These are phyloP conservation scores for Temnothorax ravouxi DNA, from an alignment of 2,888 invertebrate genomes.

Conservation along the genomic window DNA sequence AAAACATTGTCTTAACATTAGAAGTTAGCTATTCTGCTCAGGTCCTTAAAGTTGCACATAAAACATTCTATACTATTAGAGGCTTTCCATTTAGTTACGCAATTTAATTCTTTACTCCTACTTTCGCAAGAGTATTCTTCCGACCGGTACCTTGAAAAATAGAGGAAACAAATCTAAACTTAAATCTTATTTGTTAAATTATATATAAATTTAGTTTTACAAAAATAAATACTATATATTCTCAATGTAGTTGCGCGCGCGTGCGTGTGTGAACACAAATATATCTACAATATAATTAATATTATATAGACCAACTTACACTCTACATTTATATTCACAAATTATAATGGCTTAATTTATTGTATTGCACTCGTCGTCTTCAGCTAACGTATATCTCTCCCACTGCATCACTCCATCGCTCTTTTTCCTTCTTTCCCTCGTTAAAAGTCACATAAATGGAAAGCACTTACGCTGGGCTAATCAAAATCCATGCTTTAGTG, in stretches of 20 bases:
- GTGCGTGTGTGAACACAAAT: not conserved
- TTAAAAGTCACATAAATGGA: conserved; percentile 4
- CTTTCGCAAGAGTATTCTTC: not conserved
- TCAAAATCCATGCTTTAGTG: not conserved
- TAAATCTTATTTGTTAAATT: conserved; percentile 4
- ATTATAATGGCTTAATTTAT: not conserved
- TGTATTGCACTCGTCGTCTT: not conserved
- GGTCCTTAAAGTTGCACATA: not conserved
- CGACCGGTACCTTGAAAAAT: not conserved
- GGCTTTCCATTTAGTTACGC: not conserved
- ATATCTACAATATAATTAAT: conserved; percentile 16
- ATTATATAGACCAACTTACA: not conserved
- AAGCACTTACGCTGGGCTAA: not conserved
- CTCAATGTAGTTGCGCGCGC: not conserved
- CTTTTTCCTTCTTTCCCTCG: not conserved
- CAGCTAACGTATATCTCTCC: not conserved
- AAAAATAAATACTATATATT: conserved; percentile 17
- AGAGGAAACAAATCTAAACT: not conserved
- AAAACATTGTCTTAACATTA: too few relatives aligned
- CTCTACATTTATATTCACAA: conserved; percentile 16
- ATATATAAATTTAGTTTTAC: not conserved
- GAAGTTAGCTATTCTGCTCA: too few relatives aligned
- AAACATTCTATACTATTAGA: not conserved
- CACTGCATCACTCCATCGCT: not conserved
- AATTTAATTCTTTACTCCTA: not conserved